Percentiles rank a stretch among this genome's conserved stretches.
Conservation (phyloP, 2,797 vertebrate species). For the Craterocephalus amniculus region DNA sequence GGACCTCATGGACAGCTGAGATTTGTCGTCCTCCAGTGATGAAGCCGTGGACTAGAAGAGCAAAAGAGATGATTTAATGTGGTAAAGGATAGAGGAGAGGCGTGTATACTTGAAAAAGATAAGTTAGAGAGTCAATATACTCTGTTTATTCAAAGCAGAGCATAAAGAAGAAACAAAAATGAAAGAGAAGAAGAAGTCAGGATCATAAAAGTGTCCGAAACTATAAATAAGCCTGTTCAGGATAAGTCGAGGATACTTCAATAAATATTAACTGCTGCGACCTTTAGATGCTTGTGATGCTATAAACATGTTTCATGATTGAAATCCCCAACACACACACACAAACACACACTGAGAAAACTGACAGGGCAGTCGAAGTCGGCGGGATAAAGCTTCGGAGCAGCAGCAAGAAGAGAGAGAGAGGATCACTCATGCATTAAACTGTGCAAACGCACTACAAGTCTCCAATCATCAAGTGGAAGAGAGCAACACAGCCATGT, state of each 20-base stretch:
- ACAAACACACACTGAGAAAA: slow-evolving; percentile 9
- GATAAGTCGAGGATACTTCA: slow-evolving; percentile 22
- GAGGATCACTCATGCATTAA: slow-evolving; percentile 55
- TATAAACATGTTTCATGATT: slow-evolving; percentile 61
- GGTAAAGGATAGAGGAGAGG: background rate
- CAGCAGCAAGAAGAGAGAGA: slow-evolving; percentile 3
- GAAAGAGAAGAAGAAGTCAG: background rate
- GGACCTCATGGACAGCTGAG: slow-evolving; percentile 84
- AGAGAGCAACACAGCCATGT: slow-evolving; percentile 22
- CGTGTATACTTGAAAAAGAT: background rate
- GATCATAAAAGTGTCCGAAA: slow-evolving; percentile 9
- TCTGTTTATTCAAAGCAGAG: background rate
- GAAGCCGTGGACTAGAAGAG: slow-evolving; percentile 78
- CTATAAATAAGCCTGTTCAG: background rate
- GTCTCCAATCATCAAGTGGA: slow-evolving; percentile 18
- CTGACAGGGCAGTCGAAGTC: slow-evolving; percentile 14
- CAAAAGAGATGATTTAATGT: slow-evolving; percentile 46
- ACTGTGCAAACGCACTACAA: slow-evolving; percentile 44
- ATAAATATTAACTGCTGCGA: slow-evolving; percentile 48
- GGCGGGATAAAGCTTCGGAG: slow-evolving; percentile 36
- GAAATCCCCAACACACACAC: slow-evolving; percentile 30
- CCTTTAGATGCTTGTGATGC: slow-evolving; percentile 54
- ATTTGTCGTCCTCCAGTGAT: slow-evolving; percentile 79
- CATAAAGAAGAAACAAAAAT: background rate
- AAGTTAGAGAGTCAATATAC: background rate